These are phyloP conservation scores for Lepisosteus oculatus DNA, from an alignment of 2,113 vertebrate species.

Conservation along the genomic window DNA sequence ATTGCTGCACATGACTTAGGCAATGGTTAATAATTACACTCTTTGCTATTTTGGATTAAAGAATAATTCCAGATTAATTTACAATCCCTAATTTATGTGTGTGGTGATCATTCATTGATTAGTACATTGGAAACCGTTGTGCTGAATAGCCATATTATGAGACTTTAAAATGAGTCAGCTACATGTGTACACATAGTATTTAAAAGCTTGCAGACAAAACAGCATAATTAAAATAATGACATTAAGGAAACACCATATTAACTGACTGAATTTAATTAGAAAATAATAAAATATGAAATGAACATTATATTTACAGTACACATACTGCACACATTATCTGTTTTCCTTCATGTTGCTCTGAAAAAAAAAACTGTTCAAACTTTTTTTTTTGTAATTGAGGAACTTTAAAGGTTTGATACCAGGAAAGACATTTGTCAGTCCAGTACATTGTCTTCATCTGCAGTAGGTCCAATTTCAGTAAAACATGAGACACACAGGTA, in stretches of 20 bases:
- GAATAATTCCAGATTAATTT: slow-evolving; percentile 12
- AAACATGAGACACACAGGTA: too few relatives aligned
- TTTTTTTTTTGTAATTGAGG: too few relatives aligned
- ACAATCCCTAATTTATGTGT: slow-evolving; percentile 16
- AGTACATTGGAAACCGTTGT: neutral
- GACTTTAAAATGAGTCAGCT: slow-evolving; percentile 6
- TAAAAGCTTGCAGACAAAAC: slow-evolving; percentile 7
- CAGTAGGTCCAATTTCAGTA: too few relatives aligned
- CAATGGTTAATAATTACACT: slow-evolving; percentile 25
- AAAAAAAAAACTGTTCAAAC: too few relatives aligned
- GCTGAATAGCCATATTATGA: neutral
- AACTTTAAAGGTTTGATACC: too few relatives aligned
- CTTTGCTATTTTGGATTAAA: slow-evolving; percentile 10
- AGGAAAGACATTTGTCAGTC: too few relatives aligned
- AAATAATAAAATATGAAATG: slow-evolving; percentile 9
- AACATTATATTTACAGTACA: neutral
- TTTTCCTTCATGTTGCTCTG: too few relatives aligned
- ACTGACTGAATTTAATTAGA: neutral
- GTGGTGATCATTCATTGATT: slow-evolving; percentile 19
- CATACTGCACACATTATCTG: too few relatives aligned
- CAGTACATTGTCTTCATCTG: too few relatives aligned
- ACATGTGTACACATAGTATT: neutral
- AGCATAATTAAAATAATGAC: neutral
- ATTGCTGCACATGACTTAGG: slow-evolving; percentile 21
- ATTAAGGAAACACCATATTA: slow-evolving; percentile 11